phyloP scores from a whole-genome alignment of 2,888 invertebrate genomes.

The Drosophila birchii region DNA sequence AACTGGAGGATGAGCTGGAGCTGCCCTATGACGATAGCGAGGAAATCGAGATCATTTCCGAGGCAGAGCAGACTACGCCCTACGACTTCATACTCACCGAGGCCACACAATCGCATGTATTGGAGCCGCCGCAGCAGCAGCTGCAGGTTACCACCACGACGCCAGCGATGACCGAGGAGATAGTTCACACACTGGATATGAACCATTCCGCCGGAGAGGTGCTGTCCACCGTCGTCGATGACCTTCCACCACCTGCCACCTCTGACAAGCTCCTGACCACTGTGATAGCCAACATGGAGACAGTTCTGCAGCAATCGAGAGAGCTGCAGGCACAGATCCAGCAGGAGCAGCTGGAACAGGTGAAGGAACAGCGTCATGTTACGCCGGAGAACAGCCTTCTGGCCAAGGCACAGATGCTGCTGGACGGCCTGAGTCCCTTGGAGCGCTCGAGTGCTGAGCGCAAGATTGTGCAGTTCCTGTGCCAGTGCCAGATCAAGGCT shows the following conservation, averaged over 20 bases:
- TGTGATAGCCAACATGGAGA: constrained; percentile 79
- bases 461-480: constrained; percentile 81
- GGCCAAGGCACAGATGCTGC: constrained; percentile 71
- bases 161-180: constrained; percentile 14
- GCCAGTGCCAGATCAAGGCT: constrained; percentile 81
- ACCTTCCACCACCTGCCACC: constrained; percentile 35
- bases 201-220: constrained; percentile 2
- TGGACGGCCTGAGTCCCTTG: constrained; percentile 66
- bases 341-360: constrained; percentile 54
- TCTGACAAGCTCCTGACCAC: constrained; percentile 66
- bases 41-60: constrained; percentile 61
- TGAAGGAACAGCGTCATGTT: constrained; percentile 44
- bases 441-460: constrained; percentile 74
- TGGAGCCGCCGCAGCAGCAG: constrained; percentile 56
- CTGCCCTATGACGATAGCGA: constrained; percentile 48
- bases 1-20: constrained; percentile 59
- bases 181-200: constrained; percentile 3
- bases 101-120: constrained; percentile 20
- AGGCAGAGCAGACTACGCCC: constrained; percentile 44
- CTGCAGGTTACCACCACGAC: constrained; percentile 39
- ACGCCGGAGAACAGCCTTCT: constrained; percentile 42
- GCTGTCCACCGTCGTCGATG: not conserved
- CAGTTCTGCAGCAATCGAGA: constrained; percentile 76
- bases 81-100: constrained; percentile 60
- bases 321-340: constrained; percentile 62